Percentiles rank a stretch among this genome's conserved stretches.
Evolutionary conservation across 35 echinoderm and acorn worm species (phyloP).

Genomic region (Holothuria glaberrima): DNA sequence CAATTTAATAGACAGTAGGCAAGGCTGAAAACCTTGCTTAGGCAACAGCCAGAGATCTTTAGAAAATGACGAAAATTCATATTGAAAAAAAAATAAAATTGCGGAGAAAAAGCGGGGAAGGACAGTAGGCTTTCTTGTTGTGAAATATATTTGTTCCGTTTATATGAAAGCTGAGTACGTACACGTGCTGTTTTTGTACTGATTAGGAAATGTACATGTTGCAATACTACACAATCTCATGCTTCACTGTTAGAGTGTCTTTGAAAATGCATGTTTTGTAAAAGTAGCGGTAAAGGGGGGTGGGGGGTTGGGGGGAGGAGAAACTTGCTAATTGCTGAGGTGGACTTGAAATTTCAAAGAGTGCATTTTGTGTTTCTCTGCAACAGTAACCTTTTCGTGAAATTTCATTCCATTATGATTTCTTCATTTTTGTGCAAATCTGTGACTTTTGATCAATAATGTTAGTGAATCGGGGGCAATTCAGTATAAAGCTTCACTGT

Average conservation of each 20-base stretch:
- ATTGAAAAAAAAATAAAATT: too few relatives aligned
- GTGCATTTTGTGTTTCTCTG: constrained; percentile 38
- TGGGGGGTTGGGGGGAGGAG: neutral
- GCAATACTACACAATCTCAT: neutral
- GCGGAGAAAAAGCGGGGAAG: neutral
- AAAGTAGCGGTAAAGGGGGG: neutral
- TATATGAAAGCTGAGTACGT: neutral
- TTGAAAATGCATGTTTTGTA: neutral
- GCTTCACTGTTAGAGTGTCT: neutral
- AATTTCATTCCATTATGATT: constrained; percentile 35
- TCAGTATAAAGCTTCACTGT: constrained; percentile 14
- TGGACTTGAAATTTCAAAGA: constrained; percentile 32
- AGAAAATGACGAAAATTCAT: neutral
- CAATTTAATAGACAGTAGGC: constrained; percentile 26
- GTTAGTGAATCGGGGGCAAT: constrained; percentile 18
- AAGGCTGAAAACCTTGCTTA: constrained; percentile 35
- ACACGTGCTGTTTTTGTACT: neutral
- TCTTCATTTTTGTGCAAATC: constrained; percentile 32
- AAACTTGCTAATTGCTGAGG: neutral
- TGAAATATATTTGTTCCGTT: neutral
- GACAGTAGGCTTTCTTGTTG: neutral
- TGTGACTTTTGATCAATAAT: neutral
- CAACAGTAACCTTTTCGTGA: constrained; percentile 40
- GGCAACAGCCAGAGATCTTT: neutral
- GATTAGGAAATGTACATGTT: neutral